Evolutionary conservation across 92 coral and sea anemone genomes (phyloP), one percentile per base, ranked within the genome.

Genomic region (Plumapathes pennacea): DNA sequence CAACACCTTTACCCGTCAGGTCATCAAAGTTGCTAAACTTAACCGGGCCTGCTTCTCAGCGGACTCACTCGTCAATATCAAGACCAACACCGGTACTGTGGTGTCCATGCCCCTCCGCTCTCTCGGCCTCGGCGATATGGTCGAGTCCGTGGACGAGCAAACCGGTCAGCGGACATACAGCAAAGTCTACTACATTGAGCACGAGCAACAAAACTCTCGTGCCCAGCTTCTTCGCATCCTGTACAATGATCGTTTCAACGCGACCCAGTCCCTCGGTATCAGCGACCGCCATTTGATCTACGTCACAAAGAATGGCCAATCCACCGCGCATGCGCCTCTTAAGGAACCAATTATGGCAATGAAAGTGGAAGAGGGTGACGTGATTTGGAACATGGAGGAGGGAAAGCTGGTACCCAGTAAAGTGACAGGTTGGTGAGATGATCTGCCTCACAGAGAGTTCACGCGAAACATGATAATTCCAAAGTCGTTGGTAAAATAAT

Each of bases 141-240:
- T 67, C 25, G 74, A 67, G 74, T 67, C 74, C n/a, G 74, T 67
- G 27, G 74, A 67, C 24, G 74, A 54, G 39, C 48, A 67, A 27
- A 67, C 65, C 40, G 74, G 74, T 11, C 54, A 27, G 27, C 74
- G 46, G 64, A 55, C 48, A 10, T 67, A 50, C 74, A 67, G 74
- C 31, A 53, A 38, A 44, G 64, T 67, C 32, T 67, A 67, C 54
- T 67, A 67, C 52, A 67, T 67, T 43, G 74, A 57, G 53, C 64
- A 67, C 13, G 74, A 67, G 50, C 50, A 67, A 25, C 50, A 67
- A 39, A 40, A 53, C 64, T 25, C 50, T 67, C 74, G 20, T 55
- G 27, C 50, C 52, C 65, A 67, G 40, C 32, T 67, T 19, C 74
- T 67, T 54, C 74, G 74, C 64, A 67, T 67, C 40, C 26, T 67